Percentiles rank a stretch among this genome's conserved stretches.
Conservation (phyloP, 2,797 vertebrate genomes). For the Sebastes oblongus region DNA sequence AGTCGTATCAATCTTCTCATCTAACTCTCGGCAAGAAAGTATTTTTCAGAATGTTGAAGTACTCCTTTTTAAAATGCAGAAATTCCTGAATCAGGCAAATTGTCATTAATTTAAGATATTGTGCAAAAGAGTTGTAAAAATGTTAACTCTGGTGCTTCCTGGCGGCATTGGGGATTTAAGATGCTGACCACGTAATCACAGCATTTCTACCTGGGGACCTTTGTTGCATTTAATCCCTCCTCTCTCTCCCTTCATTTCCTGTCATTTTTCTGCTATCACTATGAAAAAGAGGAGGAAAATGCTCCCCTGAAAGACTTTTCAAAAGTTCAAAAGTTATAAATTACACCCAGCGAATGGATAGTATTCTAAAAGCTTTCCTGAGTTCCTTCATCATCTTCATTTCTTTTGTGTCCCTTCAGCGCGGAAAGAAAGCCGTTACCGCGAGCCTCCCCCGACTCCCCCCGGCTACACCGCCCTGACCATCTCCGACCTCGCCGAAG, state of each 20-base stretch:
- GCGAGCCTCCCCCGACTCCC: constrained; percentile 95
- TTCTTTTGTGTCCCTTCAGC: constrained; percentile 71
- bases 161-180: background rate
- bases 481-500: constrained; percentile 91
- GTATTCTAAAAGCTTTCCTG: background rate
- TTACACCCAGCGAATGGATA: background rate
- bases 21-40: too few species aligned
- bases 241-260: background rate
- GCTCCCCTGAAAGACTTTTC: background rate
- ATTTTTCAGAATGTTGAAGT: background rate
- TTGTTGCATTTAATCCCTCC: background rate
- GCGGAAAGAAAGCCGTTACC: constrained; percentile 93
- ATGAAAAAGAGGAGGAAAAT: background rate
- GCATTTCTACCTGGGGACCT: background rate
- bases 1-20: background rate
- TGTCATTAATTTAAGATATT: background rate
- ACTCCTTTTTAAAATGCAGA: background rate
- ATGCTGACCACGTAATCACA: background rate
- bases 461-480: constrained; percentile 96
- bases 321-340: background rate
- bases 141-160: rapidly evolving
- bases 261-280: background rate
- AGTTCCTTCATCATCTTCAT: background rate
- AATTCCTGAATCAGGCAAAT: background rate
- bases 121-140: background rate